Evolutionary conservation across 2,888 invertebrate genomes (phyloP).

Genomic region (Caenorhabditis sp.): DNA sequence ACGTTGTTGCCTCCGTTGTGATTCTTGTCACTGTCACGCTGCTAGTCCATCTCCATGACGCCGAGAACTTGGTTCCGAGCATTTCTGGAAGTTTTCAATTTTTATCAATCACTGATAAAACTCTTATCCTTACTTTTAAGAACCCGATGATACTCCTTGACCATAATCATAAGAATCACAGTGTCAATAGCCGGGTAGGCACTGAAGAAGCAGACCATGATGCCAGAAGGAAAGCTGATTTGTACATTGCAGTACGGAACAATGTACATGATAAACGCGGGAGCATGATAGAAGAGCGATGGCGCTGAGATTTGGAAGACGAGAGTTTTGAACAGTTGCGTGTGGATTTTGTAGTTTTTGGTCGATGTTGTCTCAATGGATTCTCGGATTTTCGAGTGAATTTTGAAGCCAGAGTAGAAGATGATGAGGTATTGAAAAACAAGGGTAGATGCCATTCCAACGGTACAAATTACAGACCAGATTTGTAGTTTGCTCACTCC

Average conservation of each 20-base stretch:
- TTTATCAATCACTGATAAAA: too few species aligned
- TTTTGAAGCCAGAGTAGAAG: not conserved
- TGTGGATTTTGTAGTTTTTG: not conserved
- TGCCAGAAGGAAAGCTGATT: not conserved
- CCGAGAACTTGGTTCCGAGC: too few species aligned
- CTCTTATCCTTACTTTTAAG: constrained; percentile 21
- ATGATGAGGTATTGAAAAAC: constrained; percentile 17
- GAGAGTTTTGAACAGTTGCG: constrained; percentile 7
- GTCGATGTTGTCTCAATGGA: not conserved
- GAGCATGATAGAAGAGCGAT: not conserved
- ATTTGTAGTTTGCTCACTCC: not conserved
- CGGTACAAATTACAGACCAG: not conserved
- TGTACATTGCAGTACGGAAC: not conserved
- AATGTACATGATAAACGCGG: not conserved
- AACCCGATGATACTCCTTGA: constrained; percentile 8
- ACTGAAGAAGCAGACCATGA: constrained; percentile 6
- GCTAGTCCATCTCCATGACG: too few species aligned
- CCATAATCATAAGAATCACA: constrained; percentile 8
- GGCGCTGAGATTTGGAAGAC: not conserved
- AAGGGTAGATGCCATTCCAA: not conserved
- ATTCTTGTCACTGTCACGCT: too few species aligned
- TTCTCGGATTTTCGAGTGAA: not conserved
- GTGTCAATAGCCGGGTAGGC: constrained; percentile 17
- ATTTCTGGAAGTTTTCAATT: too few species aligned
- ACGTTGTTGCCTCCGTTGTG: too few species aligned